Conservation (phyloP, 2,888 invertebrate genomes). For the Coronaproctus castanopsis region DNA sequence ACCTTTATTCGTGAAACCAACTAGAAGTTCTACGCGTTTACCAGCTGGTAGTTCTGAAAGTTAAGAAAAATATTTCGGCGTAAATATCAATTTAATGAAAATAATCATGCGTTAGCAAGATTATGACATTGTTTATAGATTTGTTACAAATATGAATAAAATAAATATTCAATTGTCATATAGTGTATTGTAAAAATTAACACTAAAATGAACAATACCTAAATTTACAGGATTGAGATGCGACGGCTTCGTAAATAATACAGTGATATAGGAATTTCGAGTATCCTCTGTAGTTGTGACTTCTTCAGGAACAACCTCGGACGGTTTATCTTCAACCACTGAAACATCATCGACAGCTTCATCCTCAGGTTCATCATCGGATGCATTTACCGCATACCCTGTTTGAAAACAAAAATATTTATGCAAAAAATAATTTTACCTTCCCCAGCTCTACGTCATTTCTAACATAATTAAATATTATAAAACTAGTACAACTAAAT, state of each 20-base stretch:
- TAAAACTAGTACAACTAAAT: too few relatives aligned
- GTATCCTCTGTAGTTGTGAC: conserved; percentile 37
- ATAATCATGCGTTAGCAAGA: not conserved
- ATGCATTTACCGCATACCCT: too few relatives aligned
- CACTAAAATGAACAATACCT: conserved; percentile 31
- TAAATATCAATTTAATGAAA: not conserved
- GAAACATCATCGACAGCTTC: conserved; percentile 51
- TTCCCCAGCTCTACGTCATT: too few relatives aligned
- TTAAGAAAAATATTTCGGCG: conserved; percentile 13
- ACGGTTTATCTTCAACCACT: conserved; percentile 36
- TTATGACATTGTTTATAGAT: too few relatives aligned
- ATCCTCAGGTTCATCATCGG: conserved; percentile 33
- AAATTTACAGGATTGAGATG: conserved; percentile 38
- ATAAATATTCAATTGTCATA: not conserved
- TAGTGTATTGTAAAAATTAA: not conserved
- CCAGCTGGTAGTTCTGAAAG: conserved; percentile 72
- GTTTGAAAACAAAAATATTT: too few relatives aligned
- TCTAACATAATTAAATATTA: too few relatives aligned
- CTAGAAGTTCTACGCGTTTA: conserved; percentile 75
- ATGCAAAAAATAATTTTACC: too few relatives aligned
- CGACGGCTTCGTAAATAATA: conserved; percentile 69
- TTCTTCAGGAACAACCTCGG: conserved; percentile 29
- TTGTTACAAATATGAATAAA: too few relatives aligned
- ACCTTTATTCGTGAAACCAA: conserved; percentile 92
- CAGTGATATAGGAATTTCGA: conserved; percentile 59